Conservation (phyloP, 2,113 vertebrate species). For the Coreoperca whiteheadi region DNA sequence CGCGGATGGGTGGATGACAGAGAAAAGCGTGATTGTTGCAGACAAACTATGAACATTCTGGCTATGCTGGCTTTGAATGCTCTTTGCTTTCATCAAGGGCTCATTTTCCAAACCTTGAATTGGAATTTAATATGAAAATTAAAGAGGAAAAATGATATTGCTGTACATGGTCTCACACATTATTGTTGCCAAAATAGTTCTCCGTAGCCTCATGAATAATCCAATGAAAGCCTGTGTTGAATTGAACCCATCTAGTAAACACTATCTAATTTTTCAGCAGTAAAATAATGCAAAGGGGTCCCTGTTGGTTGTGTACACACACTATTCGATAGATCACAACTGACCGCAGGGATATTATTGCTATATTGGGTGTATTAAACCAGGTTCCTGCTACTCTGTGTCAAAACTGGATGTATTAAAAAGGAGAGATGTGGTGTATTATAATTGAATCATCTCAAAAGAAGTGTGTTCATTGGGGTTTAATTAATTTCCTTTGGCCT, state of each 20-base stretch:
- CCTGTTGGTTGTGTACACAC: conserved; percentile 26
- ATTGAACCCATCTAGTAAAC: conserved; percentile 44
- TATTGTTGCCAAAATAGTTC: conserved; percentile 27
- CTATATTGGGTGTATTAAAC: conserved; percentile 11
- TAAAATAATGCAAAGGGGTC: conserved; percentile 60
- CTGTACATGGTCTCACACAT: not conserved
- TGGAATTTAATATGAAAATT: conserved; percentile 27
- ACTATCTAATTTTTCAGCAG: conserved; percentile 13
- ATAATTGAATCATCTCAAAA: conserved; percentile 17
- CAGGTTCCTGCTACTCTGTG: not conserved
- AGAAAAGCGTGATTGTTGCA: not conserved
- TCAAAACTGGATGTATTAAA: conserved; percentile 28
- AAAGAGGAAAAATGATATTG: not conserved
- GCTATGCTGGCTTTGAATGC: not conserved
- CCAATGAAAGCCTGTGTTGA: conserved; percentile 36
- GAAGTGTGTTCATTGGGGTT: not conserved
- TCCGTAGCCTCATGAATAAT: conserved; percentile 64
- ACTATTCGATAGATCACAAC: conserved; percentile 31
- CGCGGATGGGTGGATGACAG: conserved; percentile 17
- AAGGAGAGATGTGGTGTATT: not conserved
- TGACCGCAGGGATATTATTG: conserved; percentile 16
- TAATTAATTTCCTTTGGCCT: not conserved
- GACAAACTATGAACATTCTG: not conserved
- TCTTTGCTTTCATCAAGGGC: conserved; percentile 15
- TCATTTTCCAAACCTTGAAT: not conserved